phyloP scores from a whole-genome alignment of 1,140 invertebrate species.

The Macrotrachela quadricornifera region DNA sequence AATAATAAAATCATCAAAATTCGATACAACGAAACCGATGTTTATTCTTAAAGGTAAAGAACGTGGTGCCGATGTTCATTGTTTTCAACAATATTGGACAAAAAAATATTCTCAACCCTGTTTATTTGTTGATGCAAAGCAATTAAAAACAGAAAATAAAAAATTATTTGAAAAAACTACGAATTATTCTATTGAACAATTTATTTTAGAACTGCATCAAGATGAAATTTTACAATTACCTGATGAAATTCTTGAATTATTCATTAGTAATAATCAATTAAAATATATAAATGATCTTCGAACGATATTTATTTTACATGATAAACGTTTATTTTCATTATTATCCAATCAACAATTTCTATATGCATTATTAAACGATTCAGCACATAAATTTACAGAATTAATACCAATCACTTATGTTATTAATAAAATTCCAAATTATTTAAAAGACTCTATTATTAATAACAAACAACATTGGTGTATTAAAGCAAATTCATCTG shows the following conservation, averaged over 20 bases:
- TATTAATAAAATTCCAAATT: no score
- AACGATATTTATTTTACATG: conserved; percentile 5
- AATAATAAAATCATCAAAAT: background rate
- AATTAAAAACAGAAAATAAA: no score
- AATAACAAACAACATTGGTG: background rate
- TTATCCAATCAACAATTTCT: no score
- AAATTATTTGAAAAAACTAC: background rate
- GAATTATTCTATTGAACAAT: background rate
- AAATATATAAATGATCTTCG: conserved; percentile 5
- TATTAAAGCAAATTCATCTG: background rate
- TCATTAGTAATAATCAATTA: background rate
- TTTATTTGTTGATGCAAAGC: no score
- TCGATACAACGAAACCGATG: background rate
- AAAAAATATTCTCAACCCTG: background rate
- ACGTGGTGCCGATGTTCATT: conserved; percentile 1
- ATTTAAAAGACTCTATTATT: background rate
- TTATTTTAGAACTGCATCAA: conserved; percentile 7
- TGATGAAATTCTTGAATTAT: background rate
- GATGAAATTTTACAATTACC: background rate
- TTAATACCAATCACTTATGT: no score
- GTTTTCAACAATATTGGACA: background rate
- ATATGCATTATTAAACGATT: no score
- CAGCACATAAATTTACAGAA: no score
- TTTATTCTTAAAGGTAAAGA: conserved; percentile 3
- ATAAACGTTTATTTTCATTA: conserved; percentile 6